phyloP scores from a whole-genome alignment of 1,140 invertebrate genomes.

The Notospermus geniculatus region DNA sequence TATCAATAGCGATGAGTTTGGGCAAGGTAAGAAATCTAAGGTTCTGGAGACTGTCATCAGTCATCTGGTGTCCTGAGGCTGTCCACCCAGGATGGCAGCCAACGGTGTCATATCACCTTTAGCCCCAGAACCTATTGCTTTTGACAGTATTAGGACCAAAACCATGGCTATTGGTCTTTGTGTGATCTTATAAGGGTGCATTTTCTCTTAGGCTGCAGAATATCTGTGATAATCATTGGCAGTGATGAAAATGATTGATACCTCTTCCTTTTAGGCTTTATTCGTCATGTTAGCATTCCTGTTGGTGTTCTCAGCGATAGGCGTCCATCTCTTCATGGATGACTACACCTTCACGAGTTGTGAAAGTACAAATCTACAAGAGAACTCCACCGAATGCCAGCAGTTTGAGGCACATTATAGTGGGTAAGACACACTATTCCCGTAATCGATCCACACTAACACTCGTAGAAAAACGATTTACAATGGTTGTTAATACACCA shows the following conservation, averaged over 20 bases:
- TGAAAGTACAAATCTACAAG: background rate
- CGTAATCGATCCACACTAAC: too few relatives aligned
- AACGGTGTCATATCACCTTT: too few relatives aligned
- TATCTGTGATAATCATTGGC: too few relatives aligned
- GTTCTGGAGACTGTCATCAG: background rate
- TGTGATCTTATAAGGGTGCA: too few relatives aligned
- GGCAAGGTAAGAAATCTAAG: constrained; percentile 6
- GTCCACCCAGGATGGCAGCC: too few relatives aligned
- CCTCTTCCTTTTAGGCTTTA: background rate
- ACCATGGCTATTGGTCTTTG: too few relatives aligned
- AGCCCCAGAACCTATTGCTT: too few relatives aligned
- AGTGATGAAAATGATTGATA: too few relatives aligned
- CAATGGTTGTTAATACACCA: too few relatives aligned
- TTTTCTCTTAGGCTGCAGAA: too few relatives aligned
- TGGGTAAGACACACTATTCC: background rate
- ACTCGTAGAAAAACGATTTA: too few relatives aligned
- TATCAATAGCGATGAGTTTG: constrained; percentile 2
- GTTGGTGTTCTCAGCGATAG: constrained; percentile 1
- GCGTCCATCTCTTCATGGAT: constrained; percentile 3
- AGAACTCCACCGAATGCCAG: background rate
- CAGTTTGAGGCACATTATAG: background rate
- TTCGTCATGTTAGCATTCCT: constrained; percentile 5
- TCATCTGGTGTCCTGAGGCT: background rate
- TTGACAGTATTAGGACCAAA: too few relatives aligned
- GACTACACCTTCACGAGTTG: background rate